A percentile compares a stretch with the other conserved stretches of the same genome.
Conservation (phyloP, 1,140 invertebrate species). For the Onthophagus taurus region DNA sequence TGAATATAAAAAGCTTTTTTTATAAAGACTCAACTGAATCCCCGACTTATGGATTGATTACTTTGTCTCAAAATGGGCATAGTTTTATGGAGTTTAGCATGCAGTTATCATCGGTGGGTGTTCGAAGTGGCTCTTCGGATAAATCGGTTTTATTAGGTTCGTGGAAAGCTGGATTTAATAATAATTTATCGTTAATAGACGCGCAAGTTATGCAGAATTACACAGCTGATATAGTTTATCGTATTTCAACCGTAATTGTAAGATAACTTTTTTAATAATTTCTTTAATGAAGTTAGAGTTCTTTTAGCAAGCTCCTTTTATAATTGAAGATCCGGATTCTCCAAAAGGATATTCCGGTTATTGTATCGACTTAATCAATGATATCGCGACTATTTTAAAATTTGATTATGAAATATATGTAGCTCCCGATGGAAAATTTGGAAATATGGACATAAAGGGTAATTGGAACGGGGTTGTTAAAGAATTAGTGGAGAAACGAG, state of each 20-base stretch:
- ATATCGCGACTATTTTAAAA: slow-evolving; percentile 42
- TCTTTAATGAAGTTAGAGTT: slow-evolving; percentile 2
- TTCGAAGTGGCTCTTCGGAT: slow-evolving; percentile 53
- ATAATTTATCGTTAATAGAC: slow-evolving; percentile 45
- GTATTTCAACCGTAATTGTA: slow-evolving; percentile 68
- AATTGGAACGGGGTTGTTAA: slow-evolving; percentile 54
- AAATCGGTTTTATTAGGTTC: slow-evolving; percentile 51
- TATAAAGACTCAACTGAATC: slow-evolving; percentile 46
- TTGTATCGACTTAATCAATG: slow-evolving; percentile 50
- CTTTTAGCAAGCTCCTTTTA: slow-evolving; percentile 44
- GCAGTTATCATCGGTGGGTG: slow-evolving; percentile 54
- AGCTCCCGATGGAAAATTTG: slow-evolving; percentile 43
- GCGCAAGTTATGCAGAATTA: slow-evolving; percentile 59
- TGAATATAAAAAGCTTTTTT: slow-evolving; percentile 38
- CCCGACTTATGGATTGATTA: slow-evolving; percentile 51
- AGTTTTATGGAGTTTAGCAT: slow-evolving; percentile 66
- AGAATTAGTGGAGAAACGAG: slow-evolving; percentile 49
- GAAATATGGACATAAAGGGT: slow-evolving; percentile 42
- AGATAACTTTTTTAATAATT: slow-evolving; percentile 18
- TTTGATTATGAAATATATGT: slow-evolving; percentile 50
- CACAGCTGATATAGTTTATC: slow-evolving; percentile 68
- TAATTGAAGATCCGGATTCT: slow-evolving; percentile 28
- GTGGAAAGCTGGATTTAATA: slow-evolving; percentile 58
- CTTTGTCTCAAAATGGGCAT: slow-evolving; percentile 50
- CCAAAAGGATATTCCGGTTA: slow-evolving; percentile 44